Conservation (phyloP, 2,797 vertebrate genomes). For the Hafferia zeledoni region DNA sequence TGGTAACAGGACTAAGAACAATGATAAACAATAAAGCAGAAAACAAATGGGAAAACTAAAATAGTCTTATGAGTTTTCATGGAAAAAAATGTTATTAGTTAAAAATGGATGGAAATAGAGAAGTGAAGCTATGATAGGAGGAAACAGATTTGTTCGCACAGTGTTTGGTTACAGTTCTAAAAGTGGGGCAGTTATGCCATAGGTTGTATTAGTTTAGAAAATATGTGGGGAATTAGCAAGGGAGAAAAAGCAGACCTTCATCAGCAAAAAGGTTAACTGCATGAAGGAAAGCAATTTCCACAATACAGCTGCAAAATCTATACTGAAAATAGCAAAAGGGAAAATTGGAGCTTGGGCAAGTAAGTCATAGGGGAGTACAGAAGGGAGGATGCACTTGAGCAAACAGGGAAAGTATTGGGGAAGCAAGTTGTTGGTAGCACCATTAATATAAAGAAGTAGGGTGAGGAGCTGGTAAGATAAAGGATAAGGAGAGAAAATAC, state of each 20-base stretch:
- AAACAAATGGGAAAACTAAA: background rate
- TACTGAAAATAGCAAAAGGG: background rate
- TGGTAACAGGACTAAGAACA: background rate
- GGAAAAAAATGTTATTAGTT: background rate
- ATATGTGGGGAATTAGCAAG: background rate
- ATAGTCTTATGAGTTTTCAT: background rate
- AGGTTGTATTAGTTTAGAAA: background rate
- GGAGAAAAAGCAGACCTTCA: background rate
- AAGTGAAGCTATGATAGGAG: background rate
- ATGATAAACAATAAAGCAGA: background rate
- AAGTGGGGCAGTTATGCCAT: background rate
- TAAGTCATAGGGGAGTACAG: background rate
- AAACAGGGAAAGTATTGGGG: background rate
- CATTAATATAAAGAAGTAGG: background rate
- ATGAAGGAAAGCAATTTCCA: slow-evolving; percentile 42
- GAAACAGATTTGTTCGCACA: slow-evolving; percentile 2
- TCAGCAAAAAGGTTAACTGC: slow-evolving; percentile 16
- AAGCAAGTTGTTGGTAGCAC: background rate
- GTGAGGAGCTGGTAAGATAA: slow-evolving; percentile 5
- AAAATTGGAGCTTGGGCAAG: background rate
- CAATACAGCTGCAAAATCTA: background rate
- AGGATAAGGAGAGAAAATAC: background rate
- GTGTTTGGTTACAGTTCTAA: background rate
- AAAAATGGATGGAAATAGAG: background rate
- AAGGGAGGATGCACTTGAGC: background rate